These are phyloP conservation scores for Erebia epiphron DNA, from an alignment of 2,888 invertebrate genomes.

Conservation along the genomic window DNA sequence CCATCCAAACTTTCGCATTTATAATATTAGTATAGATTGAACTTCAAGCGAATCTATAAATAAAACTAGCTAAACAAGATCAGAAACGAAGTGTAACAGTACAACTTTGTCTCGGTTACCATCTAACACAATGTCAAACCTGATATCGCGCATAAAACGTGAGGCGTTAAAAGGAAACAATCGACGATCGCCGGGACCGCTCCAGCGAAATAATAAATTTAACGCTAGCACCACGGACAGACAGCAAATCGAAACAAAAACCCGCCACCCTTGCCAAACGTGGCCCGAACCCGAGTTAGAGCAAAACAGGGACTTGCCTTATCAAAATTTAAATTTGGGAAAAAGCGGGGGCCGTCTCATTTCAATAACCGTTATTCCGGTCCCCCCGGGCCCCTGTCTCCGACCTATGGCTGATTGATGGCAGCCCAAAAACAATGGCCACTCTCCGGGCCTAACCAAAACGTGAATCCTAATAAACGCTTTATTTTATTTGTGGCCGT, in stretches of 20 bases:
- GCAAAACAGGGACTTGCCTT: slow-evolving; percentile 80
- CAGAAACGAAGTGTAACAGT: slow-evolving; percentile 18
- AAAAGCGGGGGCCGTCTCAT: slow-evolving; percentile 80
- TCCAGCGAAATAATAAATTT: slow-evolving; percentile 48
- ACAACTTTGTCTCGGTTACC: slow-evolving; percentile 17
- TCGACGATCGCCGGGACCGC: slow-evolving; percentile 34
- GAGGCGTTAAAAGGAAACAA: slow-evolving; percentile 38
- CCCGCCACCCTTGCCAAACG: slow-evolving; percentile 67
- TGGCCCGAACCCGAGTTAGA: slow-evolving; percentile 65
- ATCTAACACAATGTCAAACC: slow-evolving; percentile 25
- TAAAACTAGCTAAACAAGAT: slow-evolving; percentile 20
- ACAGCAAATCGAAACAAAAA: slow-evolving; percentile 70
- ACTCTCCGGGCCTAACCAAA: slow-evolving; percentile 66
- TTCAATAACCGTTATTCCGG: slow-evolving; percentile 81
- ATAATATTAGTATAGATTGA: background rate
- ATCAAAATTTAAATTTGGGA: slow-evolving; percentile 82
- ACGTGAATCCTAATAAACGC: slow-evolving; percentile 81
- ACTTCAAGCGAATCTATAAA: slow-evolving; percentile 11
- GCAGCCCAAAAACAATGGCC: slow-evolving; percentile 79
- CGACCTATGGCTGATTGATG: slow-evolving; percentile 78
- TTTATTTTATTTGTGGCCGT: slow-evolving; percentile 78
- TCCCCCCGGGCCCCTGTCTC: slow-evolving; percentile 50
- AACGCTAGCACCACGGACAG: slow-evolving; percentile 58
- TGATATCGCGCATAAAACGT: slow-evolving; percentile 28
- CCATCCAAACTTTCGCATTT: no score